These are phyloP conservation scores for Drosophila leonis DNA, from an alignment of 2,888 invertebrate genomes.

Conservation along the genomic window DNA sequence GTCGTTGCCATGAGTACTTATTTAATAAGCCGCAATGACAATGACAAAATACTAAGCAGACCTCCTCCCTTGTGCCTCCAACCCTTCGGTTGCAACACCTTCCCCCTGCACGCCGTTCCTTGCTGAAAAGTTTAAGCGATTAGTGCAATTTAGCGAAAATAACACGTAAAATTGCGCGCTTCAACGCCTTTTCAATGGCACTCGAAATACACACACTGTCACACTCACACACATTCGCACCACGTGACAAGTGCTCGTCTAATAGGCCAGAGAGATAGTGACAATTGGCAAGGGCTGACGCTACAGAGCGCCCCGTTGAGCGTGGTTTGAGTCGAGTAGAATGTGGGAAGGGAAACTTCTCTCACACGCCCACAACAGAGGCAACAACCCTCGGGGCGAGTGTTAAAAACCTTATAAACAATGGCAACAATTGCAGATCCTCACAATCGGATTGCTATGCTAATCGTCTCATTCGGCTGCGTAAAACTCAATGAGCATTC, in stretches of 20 bases:
- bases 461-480: slow-evolving; percentile 76
- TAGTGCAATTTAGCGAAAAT: slow-evolving; percentile 80
- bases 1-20: slow-evolving; percentile 60
- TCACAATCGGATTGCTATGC: slow-evolving; percentile 83
- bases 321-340: slow-evolving; percentile 52
- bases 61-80: not conserved
- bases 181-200: slow-evolving; percentile 79
- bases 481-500: slow-evolving; percentile 74
- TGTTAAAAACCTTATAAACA: slow-evolving; percentile 59
- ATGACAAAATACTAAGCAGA: slow-evolving; percentile 42
- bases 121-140: slow-evolving; percentile 73
- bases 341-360: slow-evolving; percentile 65
- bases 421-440: slow-evolving; percentile 76
- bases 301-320: slow-evolving; percentile 50
- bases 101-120: not conserved
- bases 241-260: slow-evolving; percentile 47
- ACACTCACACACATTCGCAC: not conserved
- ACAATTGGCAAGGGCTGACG: slow-evolving; percentile 41
- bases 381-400: slow-evolving; percentile 60
- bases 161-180: slow-evolving; percentile 78
- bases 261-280: slow-evolving; percentile 51
- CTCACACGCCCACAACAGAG: slow-evolving; percentile 61
- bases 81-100: not conserved
- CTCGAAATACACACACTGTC: slow-evolving; percentile 41
- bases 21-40: slow-evolving; percentile 46